Evolutionary conservation across 92 coral and sea anemone species (phyloP).

Genomic region (Epizoanthus fatuus): DNA sequence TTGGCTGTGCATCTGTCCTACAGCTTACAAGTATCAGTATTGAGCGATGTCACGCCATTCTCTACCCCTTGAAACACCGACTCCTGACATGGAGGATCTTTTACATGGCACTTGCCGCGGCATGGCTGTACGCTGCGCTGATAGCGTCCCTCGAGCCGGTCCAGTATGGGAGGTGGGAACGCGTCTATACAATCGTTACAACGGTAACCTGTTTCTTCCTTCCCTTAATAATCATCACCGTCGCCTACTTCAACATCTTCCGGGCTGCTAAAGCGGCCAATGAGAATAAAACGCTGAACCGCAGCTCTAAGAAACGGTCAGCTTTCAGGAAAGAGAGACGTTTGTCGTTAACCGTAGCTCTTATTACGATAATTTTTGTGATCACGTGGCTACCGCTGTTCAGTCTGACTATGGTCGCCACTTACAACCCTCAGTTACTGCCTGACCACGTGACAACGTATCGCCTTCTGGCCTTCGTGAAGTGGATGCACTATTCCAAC

Average conservation of each 20-base stretch:
- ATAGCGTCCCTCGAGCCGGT: constrained; percentile 82
- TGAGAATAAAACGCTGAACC: neutral
- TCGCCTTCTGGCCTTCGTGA: constrained; percentile 84
- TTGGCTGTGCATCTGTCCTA: constrained; percentile 87
- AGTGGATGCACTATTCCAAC: constrained; percentile 97
- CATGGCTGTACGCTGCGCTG: constrained; percentile 74
- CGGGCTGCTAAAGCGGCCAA: constrained; percentile 35
- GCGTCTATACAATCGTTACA: constrained; percentile 70
- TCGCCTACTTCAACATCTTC: constrained; percentile 75
- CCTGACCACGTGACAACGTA: constrained; percentile 59
- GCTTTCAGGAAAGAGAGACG: constrained; percentile 35
- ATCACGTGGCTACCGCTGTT: constrained; percentile 90
- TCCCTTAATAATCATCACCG: constrained; percentile 72
- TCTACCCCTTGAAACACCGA: constrained; percentile 82
- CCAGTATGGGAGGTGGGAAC: constrained; percentile 82
- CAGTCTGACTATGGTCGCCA: constrained; percentile 64
- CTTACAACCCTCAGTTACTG: constrained; percentile 67
- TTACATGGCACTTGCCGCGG: constrained; percentile 53
- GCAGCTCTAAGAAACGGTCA: neutral
- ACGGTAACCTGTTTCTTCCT: constrained; percentile 73
- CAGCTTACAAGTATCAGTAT: constrained; percentile 84
- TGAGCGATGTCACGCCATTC: constrained; percentile 85
- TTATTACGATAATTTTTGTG: constrained; percentile 81
- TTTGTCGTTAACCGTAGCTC: constrained; percentile 73
- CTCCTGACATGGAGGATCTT: constrained; percentile 59